These are phyloP conservation scores for Drosophila mettleri DNA, from an alignment of 2,888 invertebrate species.

Conservation along the genomic window DNA sequence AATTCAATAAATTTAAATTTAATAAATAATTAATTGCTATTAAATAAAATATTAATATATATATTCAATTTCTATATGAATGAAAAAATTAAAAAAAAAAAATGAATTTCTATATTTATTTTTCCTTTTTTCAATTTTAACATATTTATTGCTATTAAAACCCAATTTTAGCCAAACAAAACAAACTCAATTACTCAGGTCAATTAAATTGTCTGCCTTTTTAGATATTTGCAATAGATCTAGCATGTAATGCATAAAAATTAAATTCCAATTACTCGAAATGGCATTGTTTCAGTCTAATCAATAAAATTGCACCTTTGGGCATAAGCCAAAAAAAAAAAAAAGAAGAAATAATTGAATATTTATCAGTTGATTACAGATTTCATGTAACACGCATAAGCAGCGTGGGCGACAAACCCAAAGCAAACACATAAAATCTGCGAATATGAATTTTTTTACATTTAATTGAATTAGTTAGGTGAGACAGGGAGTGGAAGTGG, in stretches of 20 bases:
- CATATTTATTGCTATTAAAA: too few species aligned
- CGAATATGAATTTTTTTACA: slow-evolving; percentile 23
- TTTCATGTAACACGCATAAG: slow-evolving; percentile 48
- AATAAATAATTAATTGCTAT: too few species aligned
- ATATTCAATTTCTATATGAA: too few species aligned
- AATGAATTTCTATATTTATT: too few species aligned
- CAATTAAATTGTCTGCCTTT: not conserved
- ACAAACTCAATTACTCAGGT: not conserved
- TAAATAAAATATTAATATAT: too few species aligned
- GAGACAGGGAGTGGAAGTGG: not conserved
- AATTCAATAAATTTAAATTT: too few species aligned
- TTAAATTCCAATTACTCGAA: slow-evolving; percentile 33
- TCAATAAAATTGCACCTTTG: slow-evolving; percentile 44
- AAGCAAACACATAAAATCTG: slow-evolving; percentile 23
- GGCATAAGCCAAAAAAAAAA: slow-evolving; percentile 2
- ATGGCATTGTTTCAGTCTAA: slow-evolving; percentile 17
- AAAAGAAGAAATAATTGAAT: slow-evolving; percentile 37
- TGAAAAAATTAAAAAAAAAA: not conserved
- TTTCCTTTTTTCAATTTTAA: too few species aligned
- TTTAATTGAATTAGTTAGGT: slow-evolving; percentile 43
- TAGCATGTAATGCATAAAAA: slow-evolving; percentile 14
- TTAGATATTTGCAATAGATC: not conserved
- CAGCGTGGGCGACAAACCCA: slow-evolving; percentile 22
- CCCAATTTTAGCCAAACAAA: not conserved
- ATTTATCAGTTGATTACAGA: slow-evolving; percentile 59